Evolutionary conservation across 1,140 invertebrate species (phyloP).

Genomic region (Drosophila aff.): DNA sequence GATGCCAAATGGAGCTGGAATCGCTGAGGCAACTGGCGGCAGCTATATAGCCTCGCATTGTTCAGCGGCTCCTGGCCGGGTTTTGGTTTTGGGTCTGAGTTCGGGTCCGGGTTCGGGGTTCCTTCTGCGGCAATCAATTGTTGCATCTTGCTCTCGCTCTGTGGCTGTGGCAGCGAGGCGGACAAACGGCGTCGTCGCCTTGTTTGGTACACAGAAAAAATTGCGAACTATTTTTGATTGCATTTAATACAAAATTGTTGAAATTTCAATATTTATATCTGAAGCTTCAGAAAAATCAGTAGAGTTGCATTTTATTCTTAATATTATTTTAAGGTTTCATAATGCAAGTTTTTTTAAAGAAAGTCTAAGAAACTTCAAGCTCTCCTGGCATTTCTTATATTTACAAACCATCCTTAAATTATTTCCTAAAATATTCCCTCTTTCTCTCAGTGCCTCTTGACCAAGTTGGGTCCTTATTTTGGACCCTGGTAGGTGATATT

Average conservation of each 20-base stretch:
- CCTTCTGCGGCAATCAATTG: constrained; percentile 62
- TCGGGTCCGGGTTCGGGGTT: constrained; percentile 16
- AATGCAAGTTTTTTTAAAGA: background rate
- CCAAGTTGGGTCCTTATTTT: constrained; percentile 21
- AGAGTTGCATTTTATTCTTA: no score
- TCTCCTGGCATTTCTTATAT: background rate
- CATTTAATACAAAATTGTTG: background rate
- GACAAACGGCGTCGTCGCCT: constrained; percentile 53
- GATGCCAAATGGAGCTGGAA: constrained; percentile 39
- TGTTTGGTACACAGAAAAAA: constrained; percentile 26
- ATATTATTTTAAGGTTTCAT: background rate
- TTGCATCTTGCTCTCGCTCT: constrained; percentile 63
- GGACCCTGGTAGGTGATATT: constrained; percentile 74
- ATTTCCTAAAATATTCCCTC: background rate
- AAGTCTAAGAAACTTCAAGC: background rate
- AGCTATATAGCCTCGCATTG: constrained; percentile 42
- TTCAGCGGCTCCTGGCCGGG: constrained; percentile 32
- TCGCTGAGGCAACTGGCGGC: constrained; percentile 18
- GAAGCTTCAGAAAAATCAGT: no score
- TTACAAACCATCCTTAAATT: background rate
- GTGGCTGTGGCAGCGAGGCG: constrained; percentile 38
- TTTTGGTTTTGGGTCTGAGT: background rate
- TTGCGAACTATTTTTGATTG: accelerated
- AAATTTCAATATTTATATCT: background rate
- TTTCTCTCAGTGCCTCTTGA: constrained; percentile 18